Evolutionary conservation across 2,888 invertebrate genomes (phyloP).

Genomic region (Mythimna loreyi): DNA sequence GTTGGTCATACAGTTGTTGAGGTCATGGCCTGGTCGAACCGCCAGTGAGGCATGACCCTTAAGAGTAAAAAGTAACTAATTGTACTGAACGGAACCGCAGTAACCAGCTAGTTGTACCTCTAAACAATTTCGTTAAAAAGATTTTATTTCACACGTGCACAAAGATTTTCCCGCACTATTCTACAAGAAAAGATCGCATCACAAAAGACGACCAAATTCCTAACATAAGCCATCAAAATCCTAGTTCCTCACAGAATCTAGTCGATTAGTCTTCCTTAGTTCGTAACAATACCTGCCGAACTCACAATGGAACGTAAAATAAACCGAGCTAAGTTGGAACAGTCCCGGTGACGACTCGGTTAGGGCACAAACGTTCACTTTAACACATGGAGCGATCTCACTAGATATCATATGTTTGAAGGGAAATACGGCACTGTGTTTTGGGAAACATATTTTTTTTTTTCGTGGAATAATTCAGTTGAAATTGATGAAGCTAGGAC

Average conservation of each 20-base stretch:
- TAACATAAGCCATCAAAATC: background rate
- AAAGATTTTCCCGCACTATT: background rate
- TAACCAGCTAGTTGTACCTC: too few species aligned
- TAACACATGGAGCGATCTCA: slow-evolving; percentile 74
- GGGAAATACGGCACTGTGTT: slow-evolving; percentile 54
- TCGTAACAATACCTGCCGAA: slow-evolving; percentile 28
- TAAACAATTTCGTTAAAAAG: background rate
- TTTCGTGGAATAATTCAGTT: too few species aligned
- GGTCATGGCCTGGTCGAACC: too few species aligned
- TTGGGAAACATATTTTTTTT: slow-evolving; percentile 7
- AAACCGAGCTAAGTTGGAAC: slow-evolving; percentile 43
- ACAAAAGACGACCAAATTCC: background rate
- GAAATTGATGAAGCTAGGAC: too few species aligned
- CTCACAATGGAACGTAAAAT: slow-evolving; percentile 52
- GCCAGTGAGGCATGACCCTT: too few species aligned
- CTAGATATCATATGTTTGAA: slow-evolving; percentile 74
- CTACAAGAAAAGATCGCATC: background rate
- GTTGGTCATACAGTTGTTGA: too few species aligned
- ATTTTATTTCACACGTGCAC: background rate
- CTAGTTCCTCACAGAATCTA: slow-evolving; percentile 1
- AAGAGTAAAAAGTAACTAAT: too few species aligned
- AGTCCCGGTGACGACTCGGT: slow-evolving; percentile 48
- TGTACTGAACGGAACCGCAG: too few species aligned
- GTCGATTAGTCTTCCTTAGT: slow-evolving; percentile 24
- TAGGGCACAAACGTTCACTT: slow-evolving; percentile 61